A percentile compares a stretch with the other conserved stretches of the same genome.
Evolutionary conservation across 2,888 invertebrate species (phyloP).

Genomic region (Lamellibrachia columna): DNA sequence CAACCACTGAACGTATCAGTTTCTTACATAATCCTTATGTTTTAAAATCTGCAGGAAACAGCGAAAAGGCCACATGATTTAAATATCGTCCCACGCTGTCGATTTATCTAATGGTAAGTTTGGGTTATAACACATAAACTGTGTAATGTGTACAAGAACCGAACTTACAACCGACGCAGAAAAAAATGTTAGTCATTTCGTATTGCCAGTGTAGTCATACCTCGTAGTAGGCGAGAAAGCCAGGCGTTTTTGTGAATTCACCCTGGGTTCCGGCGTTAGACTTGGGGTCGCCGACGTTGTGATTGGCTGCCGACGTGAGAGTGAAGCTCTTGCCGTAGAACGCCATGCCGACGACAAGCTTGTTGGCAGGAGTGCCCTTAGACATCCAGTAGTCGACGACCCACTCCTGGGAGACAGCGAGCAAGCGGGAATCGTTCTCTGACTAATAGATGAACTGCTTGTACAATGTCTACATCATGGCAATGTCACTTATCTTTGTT

Average conservation of each 20-base stretch:
- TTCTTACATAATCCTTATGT: neutral
- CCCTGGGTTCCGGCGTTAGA: neutral
- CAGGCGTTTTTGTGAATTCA: neutral
- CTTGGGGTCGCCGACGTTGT: slow-evolving; percentile 13
- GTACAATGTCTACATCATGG: too few species aligned
- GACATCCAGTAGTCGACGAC: neutral
- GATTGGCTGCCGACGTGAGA: neutral
- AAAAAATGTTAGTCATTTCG: too few species aligned
- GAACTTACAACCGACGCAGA: too few species aligned
- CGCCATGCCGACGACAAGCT: slow-evolving; percentile 21
- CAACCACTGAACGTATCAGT: neutral
- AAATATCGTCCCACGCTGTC: too few species aligned
- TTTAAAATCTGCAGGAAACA: too few species aligned
- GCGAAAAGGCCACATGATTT: too few species aligned
- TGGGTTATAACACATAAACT: too few species aligned
- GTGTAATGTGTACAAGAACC: too few species aligned
- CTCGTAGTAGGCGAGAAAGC: slow-evolving; percentile 23
- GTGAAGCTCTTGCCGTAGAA: slow-evolving; percentile 14
- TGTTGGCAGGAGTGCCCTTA: slow-evolving; percentile 17
- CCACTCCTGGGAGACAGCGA: neutral
- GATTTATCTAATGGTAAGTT: too few species aligned
- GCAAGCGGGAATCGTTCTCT: neutral
- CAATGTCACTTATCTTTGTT: too few species aligned
- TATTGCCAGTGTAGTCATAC: neutral
- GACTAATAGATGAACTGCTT: too few species aligned